phyloP scores from a whole-genome alignment of 2,113 vertebrate species.

The Cacatua alba region DNA sequence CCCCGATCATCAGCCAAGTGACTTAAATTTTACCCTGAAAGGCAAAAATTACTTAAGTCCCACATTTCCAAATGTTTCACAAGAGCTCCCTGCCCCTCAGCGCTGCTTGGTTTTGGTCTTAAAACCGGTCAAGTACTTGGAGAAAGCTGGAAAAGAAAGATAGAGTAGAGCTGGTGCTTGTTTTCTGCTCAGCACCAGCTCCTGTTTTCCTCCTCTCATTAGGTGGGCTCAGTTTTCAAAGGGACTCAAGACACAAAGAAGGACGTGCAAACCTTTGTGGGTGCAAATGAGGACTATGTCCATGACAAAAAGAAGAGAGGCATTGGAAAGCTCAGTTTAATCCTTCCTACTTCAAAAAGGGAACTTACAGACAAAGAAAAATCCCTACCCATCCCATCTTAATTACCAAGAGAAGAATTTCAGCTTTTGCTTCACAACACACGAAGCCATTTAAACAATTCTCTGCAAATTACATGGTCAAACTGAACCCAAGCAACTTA shows the following conservation, averaged over 20 bases:
- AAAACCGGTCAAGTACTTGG: background rate
- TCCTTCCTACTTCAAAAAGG: background rate
- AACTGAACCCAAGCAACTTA: background rate
- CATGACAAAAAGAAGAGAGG: accelerated
- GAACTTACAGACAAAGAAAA: background rate
- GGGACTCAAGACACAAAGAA: background rate
- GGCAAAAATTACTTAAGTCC: background rate
- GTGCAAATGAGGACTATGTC: background rate
- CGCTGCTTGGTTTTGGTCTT: accelerated
- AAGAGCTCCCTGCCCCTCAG: background rate
- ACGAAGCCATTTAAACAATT: background rate
- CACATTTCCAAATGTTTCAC: background rate
- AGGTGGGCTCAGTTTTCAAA: background rate
- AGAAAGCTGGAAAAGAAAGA: background rate
- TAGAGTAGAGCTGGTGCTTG: background rate
- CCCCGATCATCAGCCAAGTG: background rate
- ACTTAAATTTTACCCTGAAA: background rate
- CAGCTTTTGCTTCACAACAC: background rate
- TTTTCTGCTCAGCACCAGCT: background rate
- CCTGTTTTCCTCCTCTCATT: background rate
- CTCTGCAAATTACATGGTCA: background rate
- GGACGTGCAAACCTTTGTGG: background rate
- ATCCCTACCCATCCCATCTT: background rate
- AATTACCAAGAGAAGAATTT: background rate
- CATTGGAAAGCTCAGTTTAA: background rate